Conservation (phyloP, 2,113 vertebrate species). For the Podarcis raffonei region DNA sequence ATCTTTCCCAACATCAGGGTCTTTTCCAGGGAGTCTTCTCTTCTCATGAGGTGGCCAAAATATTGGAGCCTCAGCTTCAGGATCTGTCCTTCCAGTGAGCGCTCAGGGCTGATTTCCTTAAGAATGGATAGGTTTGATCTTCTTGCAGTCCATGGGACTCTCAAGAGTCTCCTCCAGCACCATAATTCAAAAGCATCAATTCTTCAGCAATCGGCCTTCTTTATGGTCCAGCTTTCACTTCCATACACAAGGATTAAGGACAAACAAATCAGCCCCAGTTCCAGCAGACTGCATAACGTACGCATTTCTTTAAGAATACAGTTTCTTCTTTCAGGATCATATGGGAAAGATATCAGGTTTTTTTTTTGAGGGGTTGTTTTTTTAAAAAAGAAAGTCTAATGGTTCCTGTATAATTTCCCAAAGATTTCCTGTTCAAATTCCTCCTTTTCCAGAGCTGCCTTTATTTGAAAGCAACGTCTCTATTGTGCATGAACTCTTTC, state of each 20-base stretch:
- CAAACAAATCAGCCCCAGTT: not conserved
- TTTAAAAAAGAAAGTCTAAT: constrained; percentile 64
- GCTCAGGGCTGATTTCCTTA: too few relatives aligned
- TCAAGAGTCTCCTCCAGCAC: too few relatives aligned
- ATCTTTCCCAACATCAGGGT: too few relatives aligned
- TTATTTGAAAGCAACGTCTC: constrained; percentile 59
- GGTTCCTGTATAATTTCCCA: constrained; percentile 72
- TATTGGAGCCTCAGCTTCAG: too few relatives aligned
- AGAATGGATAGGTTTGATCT: too few relatives aligned
- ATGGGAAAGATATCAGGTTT: constrained; percentile 26
- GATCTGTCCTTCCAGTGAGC: too few relatives aligned
- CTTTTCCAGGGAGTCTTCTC: too few relatives aligned
- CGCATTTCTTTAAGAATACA: not conserved
- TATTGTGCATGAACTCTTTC: constrained; percentile 65
- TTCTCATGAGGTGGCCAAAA: too few relatives aligned
- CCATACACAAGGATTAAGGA: not conserved
- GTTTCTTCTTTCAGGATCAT: constrained; percentile 39
- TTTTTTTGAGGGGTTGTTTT: constrained; percentile 17
- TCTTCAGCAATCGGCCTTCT: too few relatives aligned
- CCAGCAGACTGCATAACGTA: constrained; percentile 18
- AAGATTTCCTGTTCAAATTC: constrained; percentile 68
- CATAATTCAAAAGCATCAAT: too few relatives aligned
- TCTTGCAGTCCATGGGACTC: too few relatives aligned
- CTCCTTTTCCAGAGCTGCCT: constrained; percentile 62
- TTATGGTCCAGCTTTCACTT: too few relatives aligned